Evolutionary conservation across 2,113 vertebrate species (phyloP).

Genomic region (Bungarus multicinctus): DNA sequence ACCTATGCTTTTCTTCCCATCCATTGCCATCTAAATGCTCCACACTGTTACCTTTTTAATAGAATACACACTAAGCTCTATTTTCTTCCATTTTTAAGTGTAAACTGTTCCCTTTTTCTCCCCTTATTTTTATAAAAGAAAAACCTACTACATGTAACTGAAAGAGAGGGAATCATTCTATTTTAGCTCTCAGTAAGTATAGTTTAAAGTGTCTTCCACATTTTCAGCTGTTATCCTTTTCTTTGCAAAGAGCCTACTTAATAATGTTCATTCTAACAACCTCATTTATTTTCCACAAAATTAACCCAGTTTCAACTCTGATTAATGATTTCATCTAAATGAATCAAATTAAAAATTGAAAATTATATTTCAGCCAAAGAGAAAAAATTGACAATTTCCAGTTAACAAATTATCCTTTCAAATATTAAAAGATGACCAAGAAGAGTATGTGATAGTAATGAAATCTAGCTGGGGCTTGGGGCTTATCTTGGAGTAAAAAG

Average conservation of each 20-base stretch:
- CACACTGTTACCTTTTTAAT: conserved; percentile 48
- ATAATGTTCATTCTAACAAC: conserved; percentile 96
- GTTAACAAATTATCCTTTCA: conserved; percentile 99
- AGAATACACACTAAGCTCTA: conserved; percentile 57
- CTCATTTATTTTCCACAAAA: conserved; percentile 99
- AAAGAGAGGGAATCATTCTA: conserved; percentile 55
- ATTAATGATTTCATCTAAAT: conserved; percentile 99
- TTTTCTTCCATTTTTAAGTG: conserved; percentile 49
- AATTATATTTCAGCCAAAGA: conserved; percentile 98
- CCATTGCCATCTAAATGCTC: not conserved
- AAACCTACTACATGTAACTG: conserved; percentile 73
- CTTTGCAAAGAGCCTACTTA: conserved; percentile 84
- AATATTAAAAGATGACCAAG: conserved; percentile 93
- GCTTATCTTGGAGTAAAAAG: conserved; percentile 70
- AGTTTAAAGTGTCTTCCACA: conserved; percentile 67
- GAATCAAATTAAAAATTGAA: conserved; percentile 99
- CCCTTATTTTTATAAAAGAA: conserved; percentile 69
- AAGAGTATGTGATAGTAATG: conserved; percentile 77
- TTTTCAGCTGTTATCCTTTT: conserved; percentile 78
- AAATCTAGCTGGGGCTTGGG: conserved; percentile 75
- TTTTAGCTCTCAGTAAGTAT: conserved; percentile 67
- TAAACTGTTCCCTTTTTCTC: conserved; percentile 48
- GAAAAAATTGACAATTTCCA: conserved; percentile 86
- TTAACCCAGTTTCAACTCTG: conserved; percentile 99
- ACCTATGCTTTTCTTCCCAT: not conserved